Base-by-base conservation (phyloP, 2,113 vertebrate species). In the Myrmecophaga tridactyla region DNA sequence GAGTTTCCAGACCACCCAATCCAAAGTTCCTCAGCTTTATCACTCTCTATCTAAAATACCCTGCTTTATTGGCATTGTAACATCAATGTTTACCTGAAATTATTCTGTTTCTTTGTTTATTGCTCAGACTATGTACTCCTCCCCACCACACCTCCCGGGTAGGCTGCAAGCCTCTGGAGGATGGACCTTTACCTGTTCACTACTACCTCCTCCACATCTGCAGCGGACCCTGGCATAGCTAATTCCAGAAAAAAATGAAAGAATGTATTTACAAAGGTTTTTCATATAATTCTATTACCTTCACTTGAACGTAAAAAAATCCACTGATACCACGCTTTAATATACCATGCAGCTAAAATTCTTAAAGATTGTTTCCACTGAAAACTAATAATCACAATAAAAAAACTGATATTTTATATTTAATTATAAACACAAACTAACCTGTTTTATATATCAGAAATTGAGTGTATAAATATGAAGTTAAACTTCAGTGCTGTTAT, bases 401-500 rank as follows among this genome's bases (percentile, higher is more conserved):
- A 12, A 14, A 92, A 51, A 5, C 1, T 81, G 69, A 10, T 4
- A 86, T 23, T 80, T 92, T 91, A 18, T 65, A n/a, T 70, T 86
- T 92, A 94, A 87, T 84, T 70, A 65, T 82, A 81, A 95, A 90
- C 9, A 88, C 7, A 94, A 95, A 18, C 14, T 36, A 56, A 34
- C 27, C 48, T 91, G 46, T 56, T 92, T 95, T 70, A 60, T 39
- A 84, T 14, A 86, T 73, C 29, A 94, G 48, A 73, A 63, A 93
- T 36, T 41, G 39, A 89, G 41, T 63, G 34, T 56, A 13, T 77
- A 95, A 51, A 51, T 76, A 76, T 41, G 23, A 86, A 93, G 77
- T 85, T 62, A 94, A 92, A 92, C 83, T 39, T 95, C 72, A 73
- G 5, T 70, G 9, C 46, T 87, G 1, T 89, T 51, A 91, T 70